These are phyloP conservation scores for Callospermophilus lateralis DNA, from an alignment of 2,113 vertebrate genomes.

Conservation along the genomic window DNA sequence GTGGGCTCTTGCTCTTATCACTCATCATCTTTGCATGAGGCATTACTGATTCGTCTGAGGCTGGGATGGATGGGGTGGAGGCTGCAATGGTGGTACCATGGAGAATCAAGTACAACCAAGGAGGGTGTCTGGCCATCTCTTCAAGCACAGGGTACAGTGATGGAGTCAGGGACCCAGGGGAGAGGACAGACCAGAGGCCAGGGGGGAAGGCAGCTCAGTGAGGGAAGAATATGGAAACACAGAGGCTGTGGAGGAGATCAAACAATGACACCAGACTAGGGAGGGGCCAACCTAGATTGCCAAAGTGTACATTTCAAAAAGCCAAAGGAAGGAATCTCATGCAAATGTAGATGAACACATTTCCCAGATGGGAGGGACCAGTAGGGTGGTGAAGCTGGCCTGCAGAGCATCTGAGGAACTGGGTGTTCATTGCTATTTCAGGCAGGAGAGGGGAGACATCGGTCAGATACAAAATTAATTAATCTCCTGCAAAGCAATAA, in stretches of 20 bases:
- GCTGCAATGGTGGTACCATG: neutral
- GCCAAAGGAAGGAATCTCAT: neutral
- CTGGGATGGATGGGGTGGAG: neutral
- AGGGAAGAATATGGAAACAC: neutral
- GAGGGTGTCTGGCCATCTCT: neutral
- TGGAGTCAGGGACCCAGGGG: neutral
- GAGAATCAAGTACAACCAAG: neutral
- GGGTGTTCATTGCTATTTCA: neutral
- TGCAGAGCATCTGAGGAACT: neutral
- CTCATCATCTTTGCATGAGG: neutral
- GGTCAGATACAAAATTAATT: neutral
- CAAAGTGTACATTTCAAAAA: neutral
- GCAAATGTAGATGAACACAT: neutral
- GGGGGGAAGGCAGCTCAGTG: neutral
- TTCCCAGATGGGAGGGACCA: neutral
- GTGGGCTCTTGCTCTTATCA: neutral
- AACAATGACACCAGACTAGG: neutral
- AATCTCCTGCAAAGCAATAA: slow-evolving; percentile 25
- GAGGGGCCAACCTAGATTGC: neutral
- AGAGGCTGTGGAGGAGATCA: neutral
- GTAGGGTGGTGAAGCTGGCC: neutral
- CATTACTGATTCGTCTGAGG: neutral
- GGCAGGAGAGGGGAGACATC: neutral
- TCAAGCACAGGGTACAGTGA: neutral
- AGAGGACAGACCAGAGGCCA: neutral